These are phyloP conservation scores for Drosophila kambysellisi DNA, from an alignment of 2,888 invertebrate species.

Conservation along the genomic window DNA sequence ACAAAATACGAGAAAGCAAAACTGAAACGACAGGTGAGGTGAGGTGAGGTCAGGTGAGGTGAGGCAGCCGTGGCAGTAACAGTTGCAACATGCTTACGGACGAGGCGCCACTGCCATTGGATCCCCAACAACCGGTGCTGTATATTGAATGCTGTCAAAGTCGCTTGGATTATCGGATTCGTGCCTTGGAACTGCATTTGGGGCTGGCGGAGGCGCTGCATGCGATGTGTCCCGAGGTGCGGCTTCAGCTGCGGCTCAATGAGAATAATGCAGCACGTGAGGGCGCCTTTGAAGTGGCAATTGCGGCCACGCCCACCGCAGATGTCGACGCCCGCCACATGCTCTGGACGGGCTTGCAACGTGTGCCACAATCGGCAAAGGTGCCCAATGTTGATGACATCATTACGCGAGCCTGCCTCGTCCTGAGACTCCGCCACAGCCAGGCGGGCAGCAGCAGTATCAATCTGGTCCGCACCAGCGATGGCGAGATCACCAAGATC, in stretches of 20 bases:
- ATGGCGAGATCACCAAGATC: conserved; percentile 36
- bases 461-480: conserved; percentile 37
- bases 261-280: conserved; percentile 57
- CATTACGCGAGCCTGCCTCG: conserved; percentile 54
- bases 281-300: conserved; percentile 75
- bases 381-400: conserved; percentile 74
- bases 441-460: conserved; percentile 35
- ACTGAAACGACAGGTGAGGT: conserved; percentile 9
- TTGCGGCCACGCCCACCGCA: conserved; percentile 52
- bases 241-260: conserved; percentile 69
- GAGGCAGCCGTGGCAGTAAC: not conserved
- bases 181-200: conserved; percentile 65
- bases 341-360: conserved; percentile 73
- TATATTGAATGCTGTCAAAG: conserved; percentile 76
- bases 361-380: conserved; percentile 61
- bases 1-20: conserved; percentile 6
- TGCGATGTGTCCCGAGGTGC: conserved; percentile 45
- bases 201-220: conserved; percentile 65
- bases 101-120: conserved; percentile 31
- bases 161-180: conserved; percentile 56
- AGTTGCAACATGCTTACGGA: not conserved
- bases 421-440: conserved; percentile 40
- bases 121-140: conserved; percentile 70
- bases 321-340: conserved; percentile 26
- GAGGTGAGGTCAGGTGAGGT: not conserved